Conservation (phyloP, 2,797 vertebrate species). For the Neoniphon sammara region DNA sequence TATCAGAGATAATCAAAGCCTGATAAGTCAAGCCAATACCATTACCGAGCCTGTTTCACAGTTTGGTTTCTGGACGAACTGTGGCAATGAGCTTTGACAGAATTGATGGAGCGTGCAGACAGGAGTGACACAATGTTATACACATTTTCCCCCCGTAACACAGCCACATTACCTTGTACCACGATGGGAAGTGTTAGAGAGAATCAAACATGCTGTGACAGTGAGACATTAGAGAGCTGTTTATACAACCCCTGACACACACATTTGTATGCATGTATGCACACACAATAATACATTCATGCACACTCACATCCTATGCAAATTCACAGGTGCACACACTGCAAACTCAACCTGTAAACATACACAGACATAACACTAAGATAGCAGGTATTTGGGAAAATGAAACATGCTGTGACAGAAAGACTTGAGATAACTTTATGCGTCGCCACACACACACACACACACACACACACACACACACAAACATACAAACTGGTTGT, state of each 20-base stretch:
- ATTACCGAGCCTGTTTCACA: slow-evolving; percentile 64
- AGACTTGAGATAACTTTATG: slow-evolving; percentile 25
- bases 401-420: slow-evolving; percentile 40
- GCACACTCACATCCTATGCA: slow-evolving; percentile 22
- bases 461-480: slow-evolving; percentile 6
- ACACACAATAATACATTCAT: slow-evolving; percentile 32
- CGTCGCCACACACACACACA: not conserved
- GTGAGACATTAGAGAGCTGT: slow-evolving; percentile 9
- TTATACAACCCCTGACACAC: slow-evolving; percentile 3
- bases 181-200: slow-evolving; percentile 16
- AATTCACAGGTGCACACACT: slow-evolving; percentile 29
- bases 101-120: slow-evolving; percentile 58
- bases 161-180: slow-evolving; percentile 21
- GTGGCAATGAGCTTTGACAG: slow-evolving; percentile 56
- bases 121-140: slow-evolving; percentile 55
- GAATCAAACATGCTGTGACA: slow-evolving; percentile 33
- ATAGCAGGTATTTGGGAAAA: slow-evolving; percentile 9
- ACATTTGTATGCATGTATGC: not conserved
- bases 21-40: slow-evolving; percentile 61
- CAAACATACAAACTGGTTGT: not conserved
- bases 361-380: slow-evolving; percentile 26
- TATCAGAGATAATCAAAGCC: slow-evolving; percentile 68
- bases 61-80: slow-evolving; percentile 59
- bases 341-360: slow-evolving; percentile 31
- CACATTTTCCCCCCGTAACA: slow-evolving; percentile 20